These are phyloP conservation scores for Pantherophis guttatus DNA, from an alignment of 2,113 vertebrate species.

Conservation along the genomic window DNA sequence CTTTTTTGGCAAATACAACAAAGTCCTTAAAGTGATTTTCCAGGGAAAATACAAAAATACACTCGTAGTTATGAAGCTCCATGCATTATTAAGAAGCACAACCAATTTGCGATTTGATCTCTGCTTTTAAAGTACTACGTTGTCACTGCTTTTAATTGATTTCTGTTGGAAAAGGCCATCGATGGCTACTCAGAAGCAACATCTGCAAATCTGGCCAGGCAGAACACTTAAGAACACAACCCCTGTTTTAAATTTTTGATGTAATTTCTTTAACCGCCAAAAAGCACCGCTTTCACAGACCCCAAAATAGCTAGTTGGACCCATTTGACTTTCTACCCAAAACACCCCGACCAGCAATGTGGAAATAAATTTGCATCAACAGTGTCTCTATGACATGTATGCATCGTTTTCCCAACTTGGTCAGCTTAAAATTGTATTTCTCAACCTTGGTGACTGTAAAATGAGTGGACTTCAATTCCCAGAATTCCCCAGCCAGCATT, in stretches of 20 bases:
- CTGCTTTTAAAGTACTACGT: not conserved
- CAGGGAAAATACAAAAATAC: not conserved
- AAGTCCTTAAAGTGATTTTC: not conserved
- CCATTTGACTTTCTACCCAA: not conserved
- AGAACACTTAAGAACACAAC: not conserved
- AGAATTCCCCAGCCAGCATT: too few relatives aligned
- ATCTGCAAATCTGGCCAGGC: not conserved
- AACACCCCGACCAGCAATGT: not conserved
- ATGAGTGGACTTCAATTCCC: too few relatives aligned
- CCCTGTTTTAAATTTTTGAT: not conserved
- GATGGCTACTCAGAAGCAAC: not conserved
- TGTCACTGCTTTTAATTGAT: not conserved
- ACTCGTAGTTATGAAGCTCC: not conserved
- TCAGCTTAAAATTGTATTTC: not conserved
- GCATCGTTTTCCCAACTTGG: not conserved
- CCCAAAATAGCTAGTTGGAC: not conserved
- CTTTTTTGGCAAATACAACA: not conserved
- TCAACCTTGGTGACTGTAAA: too few relatives aligned
- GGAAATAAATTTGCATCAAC: not conserved
- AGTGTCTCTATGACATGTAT: not conserved
- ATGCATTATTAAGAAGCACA: not conserved
- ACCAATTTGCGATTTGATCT: not conserved
- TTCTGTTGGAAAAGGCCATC: not conserved
- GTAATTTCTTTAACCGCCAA: not conserved
- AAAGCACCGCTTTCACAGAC: not conserved